These are phyloP conservation scores for Ceyx cyanopectus DNA, from an alignment of 2,113 vertebrate genomes.

Conservation along the genomic window DNA sequence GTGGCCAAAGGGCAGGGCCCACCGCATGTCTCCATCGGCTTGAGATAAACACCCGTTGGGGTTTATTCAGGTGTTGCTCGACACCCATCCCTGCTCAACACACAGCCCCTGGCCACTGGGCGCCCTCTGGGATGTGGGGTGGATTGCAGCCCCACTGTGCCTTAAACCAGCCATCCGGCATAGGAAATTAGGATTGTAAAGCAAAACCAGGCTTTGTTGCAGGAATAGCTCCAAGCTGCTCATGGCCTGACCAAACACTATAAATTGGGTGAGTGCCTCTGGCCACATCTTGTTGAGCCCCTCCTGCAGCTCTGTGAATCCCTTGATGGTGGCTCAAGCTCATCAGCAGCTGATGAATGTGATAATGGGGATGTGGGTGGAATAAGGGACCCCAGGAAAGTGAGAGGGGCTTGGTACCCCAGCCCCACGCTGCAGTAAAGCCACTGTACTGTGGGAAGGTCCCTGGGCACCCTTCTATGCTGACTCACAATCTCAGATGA, in stretches of 20 bases:
- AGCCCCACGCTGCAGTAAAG: rapidly evolving
- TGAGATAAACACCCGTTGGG: rapidly evolving
- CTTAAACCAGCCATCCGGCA: neutral
- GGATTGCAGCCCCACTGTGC: neutral
- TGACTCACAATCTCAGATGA: neutral
- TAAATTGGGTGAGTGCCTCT: neutral
- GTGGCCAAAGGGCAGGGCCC: neutral
- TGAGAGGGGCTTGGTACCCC: rapidly evolving
- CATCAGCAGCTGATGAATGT: rapidly evolving
- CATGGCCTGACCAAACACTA: rapidly evolving
- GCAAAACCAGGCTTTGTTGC: neutral
- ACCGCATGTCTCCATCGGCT: rapidly evolving
- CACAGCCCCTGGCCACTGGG: neutral
- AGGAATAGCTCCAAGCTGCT: neutral
- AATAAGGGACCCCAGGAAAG: neutral
- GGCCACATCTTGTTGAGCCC: neutral
- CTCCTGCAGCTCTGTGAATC: neutral
- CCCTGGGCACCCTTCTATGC: neutral
- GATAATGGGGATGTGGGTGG: neutral
- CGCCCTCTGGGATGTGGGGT: neutral
- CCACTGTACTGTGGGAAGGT: neutral
- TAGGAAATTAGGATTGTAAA: neutral
- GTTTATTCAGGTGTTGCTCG: neutral
- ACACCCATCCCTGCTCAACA: neutral
- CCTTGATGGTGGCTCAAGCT: neutral